Evolutionary conservation across 2,797 vertebrate genomes (phyloP).

Genomic region (Varecia variegata): DNA sequence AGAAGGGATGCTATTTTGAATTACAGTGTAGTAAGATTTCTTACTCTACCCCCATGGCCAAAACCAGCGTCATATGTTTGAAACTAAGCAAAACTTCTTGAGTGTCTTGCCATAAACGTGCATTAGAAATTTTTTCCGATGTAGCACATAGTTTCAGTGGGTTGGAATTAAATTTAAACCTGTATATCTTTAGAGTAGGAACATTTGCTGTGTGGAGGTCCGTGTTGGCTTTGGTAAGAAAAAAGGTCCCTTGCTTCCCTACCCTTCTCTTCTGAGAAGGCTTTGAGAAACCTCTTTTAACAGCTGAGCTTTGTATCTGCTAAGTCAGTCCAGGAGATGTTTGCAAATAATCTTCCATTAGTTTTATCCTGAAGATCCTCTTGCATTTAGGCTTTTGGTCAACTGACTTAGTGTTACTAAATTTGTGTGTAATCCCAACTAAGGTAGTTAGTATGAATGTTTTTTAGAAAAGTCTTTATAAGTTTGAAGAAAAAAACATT

Average conservation of each 20-base stretch:
- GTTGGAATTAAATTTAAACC: slow-evolving; percentile 79
- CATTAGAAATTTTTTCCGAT: slow-evolving; percentile 80
- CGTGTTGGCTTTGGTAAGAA: slow-evolving; percentile 34
- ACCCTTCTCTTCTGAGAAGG: not conserved
- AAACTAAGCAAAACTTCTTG: slow-evolving; percentile 76
- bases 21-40: slow-evolving; percentile 64
- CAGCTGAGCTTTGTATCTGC: not conserved
- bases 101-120: slow-evolving; percentile 68
- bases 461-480: slow-evolving; percentile 38
- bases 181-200: slow-evolving; percentile 68
- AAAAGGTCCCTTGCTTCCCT: not conserved
- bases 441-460: not conserved
- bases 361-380: slow-evolving; percentile 62
- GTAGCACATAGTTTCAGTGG: slow-evolving; percentile 78
- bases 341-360: slow-evolving; percentile 66
- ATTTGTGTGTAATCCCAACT: slow-evolving; percentile 22
- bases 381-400: slow-evolving; percentile 37
- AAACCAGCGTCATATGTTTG: slow-evolving; percentile 73
- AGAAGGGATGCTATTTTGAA: slow-evolving; percentile 56
- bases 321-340: slow-evolving; percentile 60
- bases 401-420: not conserved
- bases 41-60: slow-evolving; percentile 46
- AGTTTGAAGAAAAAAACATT: slow-evolving; percentile 31
- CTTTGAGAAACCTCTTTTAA: not conserved
- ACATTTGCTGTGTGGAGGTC: slow-evolving; percentile 52